Percentiles rank a stretch among this genome's conserved stretches.
Evolutionary conservation across 2,797 vertebrate species (phyloP).

Genomic region (Platyrinchus mystaceus): DNA sequence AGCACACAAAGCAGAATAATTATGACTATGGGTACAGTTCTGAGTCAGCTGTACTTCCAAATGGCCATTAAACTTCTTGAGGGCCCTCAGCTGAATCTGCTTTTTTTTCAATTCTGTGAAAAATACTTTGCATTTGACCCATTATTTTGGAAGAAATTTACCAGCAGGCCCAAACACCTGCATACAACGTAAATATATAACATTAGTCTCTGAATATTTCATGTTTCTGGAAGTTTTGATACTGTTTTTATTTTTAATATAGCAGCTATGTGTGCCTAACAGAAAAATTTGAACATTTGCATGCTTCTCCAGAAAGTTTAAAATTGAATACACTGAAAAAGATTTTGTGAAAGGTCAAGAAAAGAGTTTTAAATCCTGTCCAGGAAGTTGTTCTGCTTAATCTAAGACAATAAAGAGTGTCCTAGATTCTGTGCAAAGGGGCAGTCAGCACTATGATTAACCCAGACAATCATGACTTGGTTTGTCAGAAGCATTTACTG

Average conservation of each 20-base stretch:
- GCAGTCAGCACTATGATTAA: constrained; percentile 34
- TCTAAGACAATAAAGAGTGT: not conserved
- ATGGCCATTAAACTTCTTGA: not conserved
- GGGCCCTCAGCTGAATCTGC: not conserved
- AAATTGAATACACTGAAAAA: not conserved
- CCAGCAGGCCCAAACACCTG: not conserved
- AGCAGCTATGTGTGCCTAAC: not conserved
- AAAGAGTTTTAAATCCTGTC: not conserved
- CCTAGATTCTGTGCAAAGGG: constrained; percentile 24
- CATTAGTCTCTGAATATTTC: not conserved
- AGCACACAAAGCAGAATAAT: not conserved
- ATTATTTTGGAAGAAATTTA: not conserved
- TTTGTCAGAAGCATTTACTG: constrained; percentile 41
- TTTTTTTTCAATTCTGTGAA: not conserved
- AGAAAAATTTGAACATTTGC: not conserved
- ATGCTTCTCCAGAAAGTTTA: not conserved
- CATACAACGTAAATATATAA: not conserved
- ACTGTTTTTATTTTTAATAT: not conserved
- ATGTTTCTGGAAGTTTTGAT: not conserved
- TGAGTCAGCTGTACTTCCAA: not conserved
- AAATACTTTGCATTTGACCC: not conserved
- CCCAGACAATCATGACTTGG: constrained; percentile 25
- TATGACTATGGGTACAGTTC: not conserved
- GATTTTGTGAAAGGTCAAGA: not conserved
- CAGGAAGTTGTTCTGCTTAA: not conserved